Base-by-base conservation (phyloP, 2,888 invertebrate species). In the Aromia moschata region DNA sequence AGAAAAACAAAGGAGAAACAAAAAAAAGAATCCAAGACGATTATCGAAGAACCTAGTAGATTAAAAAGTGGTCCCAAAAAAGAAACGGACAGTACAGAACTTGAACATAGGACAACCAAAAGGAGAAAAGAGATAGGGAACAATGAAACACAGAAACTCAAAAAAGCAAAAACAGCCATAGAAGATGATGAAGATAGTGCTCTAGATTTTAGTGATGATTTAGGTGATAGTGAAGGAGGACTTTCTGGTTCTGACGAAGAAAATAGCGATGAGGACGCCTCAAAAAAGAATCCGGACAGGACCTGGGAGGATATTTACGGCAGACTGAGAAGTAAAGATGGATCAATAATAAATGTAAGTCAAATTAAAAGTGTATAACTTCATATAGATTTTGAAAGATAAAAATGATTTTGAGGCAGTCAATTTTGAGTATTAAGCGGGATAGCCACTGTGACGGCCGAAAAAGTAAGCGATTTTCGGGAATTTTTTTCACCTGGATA, bases 291-390 rank as follows among this genome's bases (percentile, higher is more conserved):
- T 25, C n/a, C 65, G n/a, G 73, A 76, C 60, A 78, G 78, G 33
- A 74, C 78, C 5, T 91, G 90, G 89, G 94, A 97, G 83, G 97
- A 98, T 82, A 97, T 98, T 76, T 97, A 98, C 81, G 97, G 97
- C 0, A 84, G 96, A 58, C 85, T 90, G 68, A 85, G 94, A 67
- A 91, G 92, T 75, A 87, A 88, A 72, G 85, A 90, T 68, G 97
- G 97, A 1, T 89, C 91, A 76, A 77, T 96, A 65, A 81, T 96
- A 40, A 82, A 83, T 72, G 88, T 87, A 79, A 76, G 71, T 70
- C 30, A 18, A 14, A 25, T 4, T 18, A n/a, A n/a, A n/a, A n/a
- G n/a, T n/a, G n/a, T n/a, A n/a, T n/a, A n/a, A n/a, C n/a, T n/a
- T n/a, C n/a, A n/a, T n/a, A n/a, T n/a, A n/a, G n/a, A n/a, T n/a